Evolutionary conservation across 2,113 vertebrate genomes (phyloP).

Genomic region (Elgaria multicarinata): DNA sequence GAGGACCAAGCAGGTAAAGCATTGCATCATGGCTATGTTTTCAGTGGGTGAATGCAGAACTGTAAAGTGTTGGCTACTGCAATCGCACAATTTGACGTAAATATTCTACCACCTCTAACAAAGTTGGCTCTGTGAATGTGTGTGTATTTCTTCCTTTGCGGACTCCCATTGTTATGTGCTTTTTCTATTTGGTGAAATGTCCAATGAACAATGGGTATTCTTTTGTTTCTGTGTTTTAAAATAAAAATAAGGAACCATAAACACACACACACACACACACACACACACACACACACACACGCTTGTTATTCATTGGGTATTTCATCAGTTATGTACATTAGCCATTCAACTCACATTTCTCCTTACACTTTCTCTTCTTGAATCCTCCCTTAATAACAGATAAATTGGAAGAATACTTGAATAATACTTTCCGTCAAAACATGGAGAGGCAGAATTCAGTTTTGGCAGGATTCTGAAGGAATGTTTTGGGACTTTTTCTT

Average conservation of each 20-base stretch:
- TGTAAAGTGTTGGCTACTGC: constrained; percentile 23
- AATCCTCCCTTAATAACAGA: not conserved
- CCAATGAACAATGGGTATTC: not conserved
- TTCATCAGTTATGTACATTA: not conserved
- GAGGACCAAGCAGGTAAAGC: not conserved
- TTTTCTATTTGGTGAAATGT: not conserved
- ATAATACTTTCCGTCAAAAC: not conserved
- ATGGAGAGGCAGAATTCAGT: not conserved
- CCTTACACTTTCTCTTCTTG: not conserved
- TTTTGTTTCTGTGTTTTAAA: not conserved
- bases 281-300: not conserved
- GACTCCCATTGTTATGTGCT: not conserved
- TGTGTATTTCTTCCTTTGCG: constrained; percentile 23
- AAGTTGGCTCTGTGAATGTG: constrained; percentile 14
- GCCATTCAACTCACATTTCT: not conserved
- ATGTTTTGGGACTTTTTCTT: not conserved
- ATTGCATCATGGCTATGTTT: not conserved
- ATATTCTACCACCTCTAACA: constrained; percentile 26
- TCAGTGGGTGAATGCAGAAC: not conserved
- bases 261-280: not conserved
- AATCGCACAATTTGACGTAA: constrained; percentile 54
- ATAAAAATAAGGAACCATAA: not conserved
- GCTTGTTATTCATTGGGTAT: not conserved
- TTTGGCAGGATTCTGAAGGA: not conserved
- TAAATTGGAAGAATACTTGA: too few relatives aligned